Evolutionary conservation across 2,888 invertebrate genomes (phyloP).

Genomic region (Eupeodes latifasciatus): DNA sequence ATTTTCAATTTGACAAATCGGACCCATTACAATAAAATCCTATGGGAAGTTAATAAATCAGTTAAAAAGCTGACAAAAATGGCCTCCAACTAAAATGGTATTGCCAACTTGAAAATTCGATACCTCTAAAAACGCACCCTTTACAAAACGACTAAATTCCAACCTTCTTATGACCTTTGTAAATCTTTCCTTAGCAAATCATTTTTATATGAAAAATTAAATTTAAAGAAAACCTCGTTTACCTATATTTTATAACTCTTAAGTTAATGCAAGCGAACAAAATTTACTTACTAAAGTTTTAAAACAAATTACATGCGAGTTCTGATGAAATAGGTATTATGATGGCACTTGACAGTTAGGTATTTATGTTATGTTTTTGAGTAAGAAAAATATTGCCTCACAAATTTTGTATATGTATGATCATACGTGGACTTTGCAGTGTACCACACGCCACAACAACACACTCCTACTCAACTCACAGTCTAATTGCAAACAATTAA

Average conservation of each 20-base stretch:
- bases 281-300: not conserved
- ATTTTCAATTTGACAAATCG: no score
- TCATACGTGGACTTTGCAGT: slow-evolving; percentile 32
- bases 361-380: not conserved
- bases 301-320: slow-evolving; percentile 3
- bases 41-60: no score
- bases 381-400: slow-evolving; percentile 40
- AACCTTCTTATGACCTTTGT: no score
- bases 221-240: not conserved
- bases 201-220: not conserved
- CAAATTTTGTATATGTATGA: not conserved
- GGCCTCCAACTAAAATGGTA: no score
- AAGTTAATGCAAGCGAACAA: slow-evolving; percentile 1
- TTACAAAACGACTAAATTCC: no score
- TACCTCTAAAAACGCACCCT: no score
- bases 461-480: slow-evolving; percentile 33
- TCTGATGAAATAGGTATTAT: not conserved
- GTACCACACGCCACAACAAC: no score
- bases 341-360: slow-evolving; percentile 11
- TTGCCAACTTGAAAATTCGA: no score
- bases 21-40: no score
- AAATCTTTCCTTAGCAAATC: not conserved
- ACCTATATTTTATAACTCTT: not conserved
- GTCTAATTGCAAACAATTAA: slow-evolving; percentile 70
- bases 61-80: no score